Evolutionary conservation across 2,888 invertebrate species (phyloP), one percentile per base, ranked within the genome.

Genomic region (Polydrusus tereticollis): DNA sequence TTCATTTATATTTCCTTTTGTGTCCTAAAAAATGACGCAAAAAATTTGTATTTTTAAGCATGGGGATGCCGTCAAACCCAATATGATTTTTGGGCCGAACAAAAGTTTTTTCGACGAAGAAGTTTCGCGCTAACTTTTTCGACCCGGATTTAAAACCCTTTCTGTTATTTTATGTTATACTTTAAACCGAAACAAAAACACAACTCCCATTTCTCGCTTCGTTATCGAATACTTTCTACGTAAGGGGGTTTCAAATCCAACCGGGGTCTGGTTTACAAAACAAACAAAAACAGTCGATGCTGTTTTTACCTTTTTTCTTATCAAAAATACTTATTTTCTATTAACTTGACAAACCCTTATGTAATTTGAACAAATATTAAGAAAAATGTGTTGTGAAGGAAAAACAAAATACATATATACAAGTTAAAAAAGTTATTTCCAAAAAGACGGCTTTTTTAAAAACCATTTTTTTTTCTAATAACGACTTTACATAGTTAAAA

Each of bases 121-220:
- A 36, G n/a, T 36, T 36, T 36, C 36, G 8, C 10, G 33, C 2
- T 36, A 36, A 36, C 12, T 36, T 36, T 43, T 43, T 43, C 7
- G 7, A 14, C 14, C 18, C n/a, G 18, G 7, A 18, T 45, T 45
- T 18, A 10, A 18, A 45, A 45, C 47, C 47, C 21, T 47, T 47
- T 23, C 47, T 47, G 21, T 47, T 47, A n/a, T 47, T 21, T 47
- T 47, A 21, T 21, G 47, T 47, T 47, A 47, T 23, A 23, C 47
- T 21, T 47, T 47, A 47, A 47, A 47, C 23, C 21, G 23, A 47
- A 23, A 47, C 10, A 47, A 47, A 47, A 47, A 47, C 47, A 47
- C 21, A 47, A 47, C 23, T 20, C 16, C 12, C 10, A 21, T 12
- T 47, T 47, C 23, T 20, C 20, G 8, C 20, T 8, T 18, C 18